Conservation (phyloP, 2,113 vertebrate genomes). For the Bagarius yarrelli region DNA sequence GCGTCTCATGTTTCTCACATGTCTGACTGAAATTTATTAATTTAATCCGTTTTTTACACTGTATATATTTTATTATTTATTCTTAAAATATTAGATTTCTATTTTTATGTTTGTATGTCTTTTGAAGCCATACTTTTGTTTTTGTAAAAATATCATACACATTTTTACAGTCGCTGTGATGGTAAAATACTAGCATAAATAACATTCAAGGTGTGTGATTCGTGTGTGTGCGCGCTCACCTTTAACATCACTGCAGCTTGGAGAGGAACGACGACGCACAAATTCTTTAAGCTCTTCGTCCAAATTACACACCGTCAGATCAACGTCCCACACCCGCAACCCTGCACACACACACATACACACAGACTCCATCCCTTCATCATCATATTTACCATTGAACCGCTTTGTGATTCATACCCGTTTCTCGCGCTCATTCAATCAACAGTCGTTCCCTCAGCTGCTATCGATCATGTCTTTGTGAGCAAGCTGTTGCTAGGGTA, state of each 20-base stretch:
- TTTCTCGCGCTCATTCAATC: too few relatives aligned
- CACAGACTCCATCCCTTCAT: not conserved
- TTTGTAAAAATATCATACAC: not conserved
- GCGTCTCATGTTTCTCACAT: not conserved
- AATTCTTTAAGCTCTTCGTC: constrained; percentile 83
- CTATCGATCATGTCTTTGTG: too few relatives aligned
- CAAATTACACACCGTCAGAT: constrained; percentile 78
- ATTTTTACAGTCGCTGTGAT: not conserved
- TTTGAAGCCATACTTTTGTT: not conserved
- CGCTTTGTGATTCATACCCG: too few relatives aligned
- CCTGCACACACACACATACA: constrained; percentile 65
- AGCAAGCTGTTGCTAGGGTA: too few relatives aligned
- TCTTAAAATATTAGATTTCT: not conserved
- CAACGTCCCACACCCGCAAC: constrained; percentile 83
- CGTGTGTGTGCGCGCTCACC: constrained; percentile 56
- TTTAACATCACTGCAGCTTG: constrained; percentile 77
- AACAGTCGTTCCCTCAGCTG: too few relatives aligned
- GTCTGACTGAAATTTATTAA: not conserved
- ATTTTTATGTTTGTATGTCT: not conserved
- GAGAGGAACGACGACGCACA: constrained; percentile 80
- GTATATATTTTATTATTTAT: not conserved
- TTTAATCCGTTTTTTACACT: not conserved
- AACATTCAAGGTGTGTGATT: too few relatives aligned
- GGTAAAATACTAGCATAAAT: not conserved
- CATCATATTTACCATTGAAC: too few relatives aligned